phyloP scores from a whole-genome alignment of 2,113 vertebrate genomes.

The Heptranchias perlo region DNA sequence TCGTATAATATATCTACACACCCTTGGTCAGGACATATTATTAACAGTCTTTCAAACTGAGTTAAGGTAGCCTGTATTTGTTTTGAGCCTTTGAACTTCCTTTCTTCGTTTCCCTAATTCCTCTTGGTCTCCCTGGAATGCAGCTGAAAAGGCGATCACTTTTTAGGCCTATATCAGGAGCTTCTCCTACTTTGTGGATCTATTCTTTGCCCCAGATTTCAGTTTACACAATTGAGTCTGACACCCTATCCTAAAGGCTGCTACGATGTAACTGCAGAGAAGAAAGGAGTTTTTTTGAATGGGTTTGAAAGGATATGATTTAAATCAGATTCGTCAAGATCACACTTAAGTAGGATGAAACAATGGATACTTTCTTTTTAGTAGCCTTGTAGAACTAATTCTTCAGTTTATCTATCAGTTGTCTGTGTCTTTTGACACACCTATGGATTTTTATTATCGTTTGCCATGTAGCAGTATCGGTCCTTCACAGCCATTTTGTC shows the following conservation, averaged over 20 bases:
- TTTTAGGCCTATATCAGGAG: too few relatives aligned
- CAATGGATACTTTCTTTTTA: neutral
- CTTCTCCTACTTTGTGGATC: neutral
- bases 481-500: slow-evolving; percentile 37
- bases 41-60: too few relatives aligned
- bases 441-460: neutral
- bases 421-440: neutral
- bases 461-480: neutral
- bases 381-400: neutral
- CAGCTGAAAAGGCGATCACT: too few relatives aligned
- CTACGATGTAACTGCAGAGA: neutral
- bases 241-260: neutral
- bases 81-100: too few relatives aligned
- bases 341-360: neutral
- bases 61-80: too few relatives aligned
- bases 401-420: neutral
- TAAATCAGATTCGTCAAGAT: neutral
- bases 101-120: too few relatives aligned
- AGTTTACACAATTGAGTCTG: neutral
- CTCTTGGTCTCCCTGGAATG: too few relatives aligned
- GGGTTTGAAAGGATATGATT: neutral
- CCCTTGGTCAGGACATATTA: too few relatives aligned
- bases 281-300: neutral
- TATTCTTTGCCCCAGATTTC: neutral
- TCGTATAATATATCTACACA: too few relatives aligned